Conservation (phyloP, 2,888 invertebrate genomes). For the Xanthorhoe spadicearia region DNA sequence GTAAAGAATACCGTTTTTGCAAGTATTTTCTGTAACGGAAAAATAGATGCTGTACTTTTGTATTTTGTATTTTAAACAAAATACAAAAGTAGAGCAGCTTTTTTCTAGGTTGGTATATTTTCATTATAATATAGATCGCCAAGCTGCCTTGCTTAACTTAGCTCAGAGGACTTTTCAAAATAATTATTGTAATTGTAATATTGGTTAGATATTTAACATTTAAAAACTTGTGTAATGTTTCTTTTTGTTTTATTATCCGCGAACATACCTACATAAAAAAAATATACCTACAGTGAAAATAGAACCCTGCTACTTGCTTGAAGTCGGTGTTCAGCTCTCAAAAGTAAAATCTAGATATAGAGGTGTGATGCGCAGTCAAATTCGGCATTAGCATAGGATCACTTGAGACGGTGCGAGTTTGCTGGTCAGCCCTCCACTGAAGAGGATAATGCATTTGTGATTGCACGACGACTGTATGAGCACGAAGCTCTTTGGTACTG, state of each 20-base stretch:
- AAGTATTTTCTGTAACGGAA: background rate
- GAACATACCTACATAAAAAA: too few species aligned
- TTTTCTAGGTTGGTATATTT: too few species aligned
- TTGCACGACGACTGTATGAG: slow-evolving; percentile 60
- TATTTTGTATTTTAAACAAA: background rate
- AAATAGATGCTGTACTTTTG: background rate
- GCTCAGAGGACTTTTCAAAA: too few species aligned
- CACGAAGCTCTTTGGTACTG: slow-evolving; percentile 5
- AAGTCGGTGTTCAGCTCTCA: too few species aligned
- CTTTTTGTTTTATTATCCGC: too few species aligned
- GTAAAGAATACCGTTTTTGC: background rate
- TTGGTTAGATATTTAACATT: too few species aligned
- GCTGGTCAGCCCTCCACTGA: slow-evolving; percentile 30
- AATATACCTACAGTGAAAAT: too few species aligned
- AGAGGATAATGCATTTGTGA: slow-evolving; percentile 71
- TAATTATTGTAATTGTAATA: too few species aligned
- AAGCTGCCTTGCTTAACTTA: too few species aligned
- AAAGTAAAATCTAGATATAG: background rate
- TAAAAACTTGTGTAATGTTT: too few species aligned
- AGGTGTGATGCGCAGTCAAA: slow-evolving; percentile 23
- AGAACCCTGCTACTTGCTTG: too few species aligned
- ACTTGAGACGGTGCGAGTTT: slow-evolving; percentile 33
- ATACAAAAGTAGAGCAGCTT: background rate
- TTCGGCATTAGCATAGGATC: slow-evolving; percentile 32
- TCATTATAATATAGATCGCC: too few species aligned